Evolutionary conservation across 2,797 vertebrate species (phyloP), one percentile per base, ranked within the genome.

Genomic region (Zalophus californianus): DNA sequence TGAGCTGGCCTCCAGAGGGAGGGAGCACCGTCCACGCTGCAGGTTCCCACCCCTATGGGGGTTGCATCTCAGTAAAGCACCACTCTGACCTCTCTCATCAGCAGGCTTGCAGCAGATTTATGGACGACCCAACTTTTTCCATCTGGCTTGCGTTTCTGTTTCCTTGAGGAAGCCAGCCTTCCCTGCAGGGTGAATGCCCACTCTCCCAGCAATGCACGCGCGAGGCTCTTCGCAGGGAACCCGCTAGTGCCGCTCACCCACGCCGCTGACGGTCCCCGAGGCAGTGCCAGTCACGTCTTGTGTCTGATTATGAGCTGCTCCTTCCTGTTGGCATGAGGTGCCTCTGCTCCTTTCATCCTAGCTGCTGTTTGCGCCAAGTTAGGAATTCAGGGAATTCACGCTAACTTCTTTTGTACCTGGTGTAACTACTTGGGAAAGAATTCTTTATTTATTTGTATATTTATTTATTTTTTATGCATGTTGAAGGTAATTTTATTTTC

Each of bases 171-270:
- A 25, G 62, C n/a, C 85, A 35, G 35, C 48, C n/a, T 78, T 25
- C 10, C 66, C 70, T 2, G 25, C 5, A 7, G 3, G 23, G 14
- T 27, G 78, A 3, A 2, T 12, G 13, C 0, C 0, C 9, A 7
- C 4, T 29, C 41, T 23, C 54, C 84, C 32, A 1, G 21, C 4
- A 10, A n/a, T 8, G 23, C 68, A 4, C 79, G 14, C 52, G 2
- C 4, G 32, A 58, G 20, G 82, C 29, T 4, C 0, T 20, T 27
- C 23, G 13, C 2, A 11, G 25, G 62, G 62, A 35, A 10, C 64
- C 6, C 50, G 62, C 29, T 18, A 27, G 54, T 0, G 1, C 1
- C 0, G 2, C n/a, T 58, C 6, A 0, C 41, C n/a, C 23, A 8
- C n/a, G 16, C 7, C 29, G 21, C 29, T 80, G 1, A 2, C 1